Evolutionary conservation across 1,140 invertebrate species (phyloP).

Genomic region (Pogonomyrmex barbatus): DNA sequence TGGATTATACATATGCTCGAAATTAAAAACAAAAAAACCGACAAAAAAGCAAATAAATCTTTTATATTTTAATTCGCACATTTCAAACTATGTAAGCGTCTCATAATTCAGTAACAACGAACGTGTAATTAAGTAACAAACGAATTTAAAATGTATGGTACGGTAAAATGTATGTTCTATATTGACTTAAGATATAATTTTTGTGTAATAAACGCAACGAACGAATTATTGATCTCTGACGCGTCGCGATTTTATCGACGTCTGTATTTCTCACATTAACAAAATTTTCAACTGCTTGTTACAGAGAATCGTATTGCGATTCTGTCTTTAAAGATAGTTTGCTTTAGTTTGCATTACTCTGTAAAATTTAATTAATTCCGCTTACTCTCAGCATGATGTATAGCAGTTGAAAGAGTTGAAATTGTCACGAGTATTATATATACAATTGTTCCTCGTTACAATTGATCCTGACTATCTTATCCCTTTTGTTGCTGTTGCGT

Average conservation of each 20-base stretch:
- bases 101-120: not conserved
- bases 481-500: not conserved
- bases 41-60: not conserved
- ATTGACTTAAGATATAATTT: not conserved
- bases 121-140: not conserved
- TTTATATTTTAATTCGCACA: not conserved
- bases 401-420: not conserved
- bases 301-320: not conserved
- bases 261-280: not conserved
- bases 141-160: not conserved
- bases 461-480: slow-evolving; percentile 24
- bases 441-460: slow-evolving; percentile 27
- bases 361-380: slow-evolving; percentile 33
- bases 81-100: not conserved
- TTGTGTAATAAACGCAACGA: not conserved
- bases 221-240: not conserved
- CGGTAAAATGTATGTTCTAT: not conserved
- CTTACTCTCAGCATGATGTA: not conserved
- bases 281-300: not conserved
- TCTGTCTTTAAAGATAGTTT: not conserved
- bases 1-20: not conserved
- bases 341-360: not conserved
- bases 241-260: not conserved
- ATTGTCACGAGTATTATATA: slow-evolving; percentile 21
- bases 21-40: not conserved